A percentile compares a stretch with the other conserved stretches of the same genome.
Evolutionary conservation across 2,797 vertebrate species (phyloP).

Genomic region (Centropyge bicolor): DNA sequence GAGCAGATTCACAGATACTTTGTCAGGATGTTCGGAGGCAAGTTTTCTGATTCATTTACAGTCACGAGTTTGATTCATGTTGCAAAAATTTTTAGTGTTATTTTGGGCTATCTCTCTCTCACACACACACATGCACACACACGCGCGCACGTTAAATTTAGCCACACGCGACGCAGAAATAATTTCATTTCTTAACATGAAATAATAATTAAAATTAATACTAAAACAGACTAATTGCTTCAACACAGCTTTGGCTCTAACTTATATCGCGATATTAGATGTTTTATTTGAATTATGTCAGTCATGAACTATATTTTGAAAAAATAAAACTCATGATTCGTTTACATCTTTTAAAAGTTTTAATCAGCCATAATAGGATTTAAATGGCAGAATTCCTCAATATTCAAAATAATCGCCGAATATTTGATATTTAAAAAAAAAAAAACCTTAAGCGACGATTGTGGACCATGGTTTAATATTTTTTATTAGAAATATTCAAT

Average conservation of each 20-base stretch:
- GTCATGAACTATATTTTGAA: neutral
- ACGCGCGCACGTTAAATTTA: neutral
- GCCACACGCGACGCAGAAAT: neutral
- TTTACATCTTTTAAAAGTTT: neutral
- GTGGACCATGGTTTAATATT: neutral
- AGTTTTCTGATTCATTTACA: conserved; percentile 39
- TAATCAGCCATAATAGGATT: neutral
- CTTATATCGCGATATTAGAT: neutral
- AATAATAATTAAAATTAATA: neutral
- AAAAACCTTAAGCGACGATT: no score
- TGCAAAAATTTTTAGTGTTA: conserved; percentile 25
- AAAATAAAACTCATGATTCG: neutral
- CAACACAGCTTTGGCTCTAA: neutral
- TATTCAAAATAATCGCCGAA: neutral
- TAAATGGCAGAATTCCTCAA: neutral
- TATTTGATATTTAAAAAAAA: neutral
- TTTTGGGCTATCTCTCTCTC: conserved; percentile 4
- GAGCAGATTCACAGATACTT: conserved; percentile 32
- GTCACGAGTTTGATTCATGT: conserved; percentile 13
- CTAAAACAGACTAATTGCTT: no score
- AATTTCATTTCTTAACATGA: neutral
- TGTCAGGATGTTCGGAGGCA: conserved; percentile 44
- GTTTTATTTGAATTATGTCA: neutral
- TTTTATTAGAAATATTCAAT: no score
- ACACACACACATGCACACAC: neutral